Evolutionary conservation across 1,140 invertebrate genomes (phyloP), one percentile per base, ranked within the genome.

Genomic region (Listronotus oregonensis): DNA sequence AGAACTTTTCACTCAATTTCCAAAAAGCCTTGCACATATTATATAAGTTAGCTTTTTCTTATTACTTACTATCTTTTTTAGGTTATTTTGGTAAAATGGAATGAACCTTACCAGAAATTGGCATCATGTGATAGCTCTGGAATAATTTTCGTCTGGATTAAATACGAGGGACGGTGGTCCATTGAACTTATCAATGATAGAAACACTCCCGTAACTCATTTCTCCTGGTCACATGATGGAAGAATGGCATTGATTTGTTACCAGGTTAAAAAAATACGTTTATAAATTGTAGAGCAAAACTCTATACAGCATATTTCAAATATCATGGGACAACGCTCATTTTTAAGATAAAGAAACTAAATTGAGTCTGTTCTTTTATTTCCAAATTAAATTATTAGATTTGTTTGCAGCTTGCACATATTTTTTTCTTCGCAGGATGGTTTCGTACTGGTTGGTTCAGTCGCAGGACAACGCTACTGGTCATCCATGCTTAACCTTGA

Each of bases 61-160:
- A 27, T 27, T 27, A 27, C 5, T 27, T 5, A 27, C 21, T 27
- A 27, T 27, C 21, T 31, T 50, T 55, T 49, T 1, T 80, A 97
- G 96, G 93, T 97, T 31, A 94, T 95, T 43, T 81, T 98, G 37
- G 96, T 98, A 15, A 94, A 95, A 82, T 99, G 97, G 97, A 99
- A 99, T 82, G 95, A 97, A 80, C 95, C 96, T 0, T 99, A 98
- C 80, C 96, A 98, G 81, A 99, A 99, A 80, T 78, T 99, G 61
- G 96, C 96, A 2, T 97, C 96, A 6, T 99, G 96, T 81, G 97
- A 99, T 83, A 94, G 91, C 72, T 96, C 94, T 0, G 97, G 97
- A 11, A 94, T 98, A 32, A 99, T 99, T 73, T 99, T 98, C 80
- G 95, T 99, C 6, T 99, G 97, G 97, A 98, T 98, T 68, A 98